Conservation (phyloP, 2,113 vertebrate genomes). For the Leptocoma aspasia region DNA sequence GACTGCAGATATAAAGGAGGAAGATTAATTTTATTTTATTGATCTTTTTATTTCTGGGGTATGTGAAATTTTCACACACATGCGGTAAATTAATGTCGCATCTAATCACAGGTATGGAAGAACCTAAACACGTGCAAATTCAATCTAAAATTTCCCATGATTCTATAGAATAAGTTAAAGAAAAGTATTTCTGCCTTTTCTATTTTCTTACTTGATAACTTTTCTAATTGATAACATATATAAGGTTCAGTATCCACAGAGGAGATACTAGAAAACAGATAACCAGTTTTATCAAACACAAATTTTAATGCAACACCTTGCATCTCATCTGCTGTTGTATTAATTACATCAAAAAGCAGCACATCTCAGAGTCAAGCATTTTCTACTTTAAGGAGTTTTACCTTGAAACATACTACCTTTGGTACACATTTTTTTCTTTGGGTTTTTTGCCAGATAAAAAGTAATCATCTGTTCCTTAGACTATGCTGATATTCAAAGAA, state of each 20-base stretch:
- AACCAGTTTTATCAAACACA: background rate
- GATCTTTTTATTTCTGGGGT: background rate
- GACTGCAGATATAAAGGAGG: background rate
- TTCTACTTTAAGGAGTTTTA: background rate
- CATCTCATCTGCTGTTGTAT: background rate
- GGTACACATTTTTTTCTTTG: fast-evolving
- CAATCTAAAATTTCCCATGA: background rate
- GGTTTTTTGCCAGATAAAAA: background rate
- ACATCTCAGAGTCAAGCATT: background rate
- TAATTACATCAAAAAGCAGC: background rate
- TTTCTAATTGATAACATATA: background rate
- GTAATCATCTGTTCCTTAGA: background rate
- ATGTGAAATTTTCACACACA: background rate
- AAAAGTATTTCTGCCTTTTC: background rate
- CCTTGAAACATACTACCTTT: background rate
- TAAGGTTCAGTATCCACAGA: background rate
- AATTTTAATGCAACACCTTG: background rate
- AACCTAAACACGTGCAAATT: background rate
- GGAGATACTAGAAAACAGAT: background rate
- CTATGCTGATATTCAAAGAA: background rate
- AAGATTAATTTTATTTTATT: background rate
- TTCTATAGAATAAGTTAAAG: background rate
- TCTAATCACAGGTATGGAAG: background rate
- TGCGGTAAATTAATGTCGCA: background rate
- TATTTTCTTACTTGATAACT: background rate